phyloP scores from a whole-genome alignment of 2,797 vertebrate species.

The Sebastes ruberrimus region DNA sequence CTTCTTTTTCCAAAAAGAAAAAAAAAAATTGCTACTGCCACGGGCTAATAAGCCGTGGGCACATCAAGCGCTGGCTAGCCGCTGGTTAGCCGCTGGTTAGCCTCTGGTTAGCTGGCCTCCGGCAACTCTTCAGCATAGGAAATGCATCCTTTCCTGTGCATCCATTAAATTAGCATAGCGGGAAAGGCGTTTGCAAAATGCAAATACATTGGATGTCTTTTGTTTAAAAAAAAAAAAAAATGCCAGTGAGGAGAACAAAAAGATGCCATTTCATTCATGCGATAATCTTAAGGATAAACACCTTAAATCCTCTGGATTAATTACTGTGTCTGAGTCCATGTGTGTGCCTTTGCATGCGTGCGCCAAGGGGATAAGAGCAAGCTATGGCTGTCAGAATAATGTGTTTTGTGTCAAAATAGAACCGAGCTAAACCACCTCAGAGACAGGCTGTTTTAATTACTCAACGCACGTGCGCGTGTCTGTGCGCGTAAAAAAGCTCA shows the following conservation, averaged over 20 bases:
- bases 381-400: conserved; percentile 40
- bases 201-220: neutral
- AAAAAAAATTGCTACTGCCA: neutral
- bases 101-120: conserved; percentile 9
- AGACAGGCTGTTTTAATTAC: conserved; percentile 41
- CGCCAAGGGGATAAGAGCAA: conserved; percentile 36
- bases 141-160: conserved; percentile 15
- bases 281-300: conserved; percentile 36
- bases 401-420: conserved; percentile 34
- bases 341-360: conserved; percentile 17
- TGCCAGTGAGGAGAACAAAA: neutral
- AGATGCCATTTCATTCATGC: conserved; percentile 3
- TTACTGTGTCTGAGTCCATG: neutral
- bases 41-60: neutral
- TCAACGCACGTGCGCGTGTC: neutral
- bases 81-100: neutral
- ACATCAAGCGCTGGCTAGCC: conserved; percentile 6
- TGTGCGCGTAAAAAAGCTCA: conserved; percentile 4
- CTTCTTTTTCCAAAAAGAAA: neutral
- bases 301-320: conserved; percentile 29
- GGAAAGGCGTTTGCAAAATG: conserved; percentile 9
- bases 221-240: neutral
- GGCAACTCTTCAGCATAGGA: conserved; percentile 16
- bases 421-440: conserved; percentile 21
- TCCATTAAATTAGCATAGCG: conserved; percentile 20